Percentiles rank a stretch among this genome's conserved stretches.
These are phyloP conservation scores for Hipposideros armiger DNA, from an alignment of 2,113 vertebrate genomes.

Conservation along the genomic window DNA sequence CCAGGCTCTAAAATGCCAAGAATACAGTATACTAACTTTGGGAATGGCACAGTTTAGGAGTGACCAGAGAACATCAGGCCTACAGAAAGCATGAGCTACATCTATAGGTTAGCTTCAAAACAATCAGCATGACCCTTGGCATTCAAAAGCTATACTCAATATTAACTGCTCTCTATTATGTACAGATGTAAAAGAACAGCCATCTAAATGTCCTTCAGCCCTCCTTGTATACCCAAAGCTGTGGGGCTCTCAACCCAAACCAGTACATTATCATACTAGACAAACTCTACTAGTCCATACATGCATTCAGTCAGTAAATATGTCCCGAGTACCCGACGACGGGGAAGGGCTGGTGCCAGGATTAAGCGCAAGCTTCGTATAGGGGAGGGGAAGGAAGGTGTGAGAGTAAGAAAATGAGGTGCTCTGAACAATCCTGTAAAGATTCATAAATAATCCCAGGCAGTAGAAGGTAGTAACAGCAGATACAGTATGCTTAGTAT, in stretches of 20 bases:
- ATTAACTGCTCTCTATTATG: not conserved
- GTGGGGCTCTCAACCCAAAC: not conserved
- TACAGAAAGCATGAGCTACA: not conserved
- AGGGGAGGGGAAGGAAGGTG: not conserved
- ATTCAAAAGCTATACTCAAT: not conserved
- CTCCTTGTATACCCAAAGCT: not conserved
- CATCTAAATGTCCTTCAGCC: not conserved
- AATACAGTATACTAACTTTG: not conserved
- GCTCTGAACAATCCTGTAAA: not conserved
- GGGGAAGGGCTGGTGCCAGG: not conserved
- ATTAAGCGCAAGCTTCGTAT: conserved; percentile 8
- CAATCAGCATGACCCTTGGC: not conserved
- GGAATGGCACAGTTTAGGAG: not conserved
- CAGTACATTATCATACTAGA: not conserved
- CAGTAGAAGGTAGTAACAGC: not conserved
- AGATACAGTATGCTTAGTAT: not conserved
- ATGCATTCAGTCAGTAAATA: not conserved
- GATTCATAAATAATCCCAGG: not conserved
- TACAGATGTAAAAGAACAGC: not conserved
- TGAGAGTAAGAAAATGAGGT: conserved; percentile 26
- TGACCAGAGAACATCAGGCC: not conserved
- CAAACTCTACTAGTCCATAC: not conserved
- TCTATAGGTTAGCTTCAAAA: not conserved
- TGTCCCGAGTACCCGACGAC: not conserved
- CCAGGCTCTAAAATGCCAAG: not conserved